Conservation (phyloP, 2,113 vertebrate species). For the Myiopsitta monachus region DNA sequence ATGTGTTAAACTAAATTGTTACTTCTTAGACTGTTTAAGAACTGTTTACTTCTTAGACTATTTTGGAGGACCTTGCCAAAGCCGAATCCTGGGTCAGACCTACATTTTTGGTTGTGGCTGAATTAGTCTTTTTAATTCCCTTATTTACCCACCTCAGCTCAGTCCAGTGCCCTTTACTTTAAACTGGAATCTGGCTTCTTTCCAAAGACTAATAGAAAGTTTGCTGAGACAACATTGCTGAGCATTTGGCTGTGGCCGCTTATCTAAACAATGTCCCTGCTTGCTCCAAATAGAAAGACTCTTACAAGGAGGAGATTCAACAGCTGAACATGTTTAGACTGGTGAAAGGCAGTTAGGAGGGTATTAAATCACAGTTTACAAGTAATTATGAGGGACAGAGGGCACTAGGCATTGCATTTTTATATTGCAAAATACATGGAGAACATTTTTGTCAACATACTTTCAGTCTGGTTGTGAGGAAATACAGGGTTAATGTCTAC, state of each 20-base stretch:
- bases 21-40: not conserved
- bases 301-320: not conserved
- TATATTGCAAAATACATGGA: not conserved
- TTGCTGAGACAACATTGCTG: not conserved
- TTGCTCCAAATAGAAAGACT: not conserved
- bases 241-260: not conserved
- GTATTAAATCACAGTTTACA: slow-evolving; percentile 16
- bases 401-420: not conserved
- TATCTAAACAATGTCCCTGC: not conserved
- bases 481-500: not conserved
- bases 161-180: not conserved
- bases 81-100: not conserved
- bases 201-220: slow-evolving; percentile 22
- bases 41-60: not conserved
- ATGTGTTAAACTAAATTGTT: not conserved
- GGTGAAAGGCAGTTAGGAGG: not conserved
- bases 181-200: not conserved
- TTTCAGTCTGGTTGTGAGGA: not conserved
- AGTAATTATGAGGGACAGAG: not conserved
- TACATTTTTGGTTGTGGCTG: not conserved
- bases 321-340: not conserved
- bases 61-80: not conserved
- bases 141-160: not conserved
- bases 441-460: not conserved
- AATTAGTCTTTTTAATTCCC: not conserved